Evolutionary conservation across 2,888 invertebrate genomes (phyloP).

Genomic region (Torymus texanus): DNA sequence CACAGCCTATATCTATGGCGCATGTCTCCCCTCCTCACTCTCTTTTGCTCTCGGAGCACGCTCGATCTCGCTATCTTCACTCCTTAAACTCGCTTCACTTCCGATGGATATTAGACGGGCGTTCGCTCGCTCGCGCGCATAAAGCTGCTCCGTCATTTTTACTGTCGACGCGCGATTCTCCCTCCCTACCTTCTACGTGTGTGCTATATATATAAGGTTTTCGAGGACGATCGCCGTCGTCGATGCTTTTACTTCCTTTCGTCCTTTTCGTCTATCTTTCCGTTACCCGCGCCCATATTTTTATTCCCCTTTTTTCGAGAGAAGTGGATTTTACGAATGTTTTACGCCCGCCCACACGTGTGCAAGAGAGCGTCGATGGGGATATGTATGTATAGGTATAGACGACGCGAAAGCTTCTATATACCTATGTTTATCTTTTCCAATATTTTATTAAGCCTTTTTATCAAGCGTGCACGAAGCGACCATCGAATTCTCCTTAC

Average conservation of each 20-base stretch:
- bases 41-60: conserved; percentile 59
- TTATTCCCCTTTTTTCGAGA: neutral
- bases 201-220: neutral
- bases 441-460: too few relatives aligned
- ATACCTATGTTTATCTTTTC: too few relatives aligned
- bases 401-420: too few relatives aligned
- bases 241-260: conserved; percentile 25
- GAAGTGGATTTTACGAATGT: conserved; percentile 23
- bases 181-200: neutral
- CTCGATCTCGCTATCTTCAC: conserved; percentile 62
- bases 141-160: conserved; percentile 50
- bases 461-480: too few relatives aligned
- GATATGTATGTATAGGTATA: too few relatives aligned
- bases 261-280: neutral
- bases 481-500: too few relatives aligned
- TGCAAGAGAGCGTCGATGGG: too few relatives aligned
- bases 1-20: too few relatives aligned
- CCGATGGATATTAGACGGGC: conserved; percentile 47
- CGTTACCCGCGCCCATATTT: neutral
- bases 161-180: conserved; percentile 17
- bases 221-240: conserved; percentile 6
- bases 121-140: conserved; percentile 3
- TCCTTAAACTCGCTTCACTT: conserved; percentile 47
- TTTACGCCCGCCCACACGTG: neutral
- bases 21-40: conserved; percentile 20